These are phyloP conservation scores for Euplexia lucipara DNA, from an alignment of 2,888 invertebrate genomes.

Conservation along the genomic window DNA sequence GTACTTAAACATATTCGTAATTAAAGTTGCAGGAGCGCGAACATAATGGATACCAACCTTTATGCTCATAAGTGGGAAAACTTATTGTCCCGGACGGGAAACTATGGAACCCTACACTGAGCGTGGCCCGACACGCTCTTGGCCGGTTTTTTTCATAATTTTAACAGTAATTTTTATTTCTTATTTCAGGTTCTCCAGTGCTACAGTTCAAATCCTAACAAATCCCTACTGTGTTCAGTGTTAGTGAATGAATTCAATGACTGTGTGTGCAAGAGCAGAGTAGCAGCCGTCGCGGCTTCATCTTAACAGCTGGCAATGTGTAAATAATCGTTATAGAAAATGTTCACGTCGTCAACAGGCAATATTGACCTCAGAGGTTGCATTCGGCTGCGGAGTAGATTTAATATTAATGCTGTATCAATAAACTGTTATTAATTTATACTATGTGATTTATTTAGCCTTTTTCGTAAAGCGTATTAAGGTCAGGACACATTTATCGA, in stretches of 20 bases:
- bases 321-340: slow-evolving; percentile 70
- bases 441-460: slow-evolving; percentile 64
- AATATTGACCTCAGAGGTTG: slow-evolving; percentile 67
- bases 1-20: too few relatives aligned
- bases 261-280: slow-evolving; percentile 88
- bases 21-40: too few relatives aligned
- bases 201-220: slow-evolving; percentile 85
- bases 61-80: too few relatives aligned
- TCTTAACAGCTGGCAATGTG: slow-evolving; percentile 74
- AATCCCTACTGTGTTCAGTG: slow-evolving; percentile 86
- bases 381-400: slow-evolving; percentile 74
- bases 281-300: slow-evolving; percentile 82
- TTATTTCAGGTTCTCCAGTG: slow-evolving; percentile 85
- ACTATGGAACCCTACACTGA: too few relatives aligned
- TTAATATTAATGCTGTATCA: slow-evolving; percentile 86
- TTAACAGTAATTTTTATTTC: neutral
- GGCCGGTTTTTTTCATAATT: neutral
- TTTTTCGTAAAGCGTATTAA: slow-evolving; percentile 1
- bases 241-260: slow-evolving; percentile 89
- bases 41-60: too few relatives aligned
- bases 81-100: too few relatives aligned
- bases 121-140: too few relatives aligned
- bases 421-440: slow-evolving; percentile 88
- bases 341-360: slow-evolving; percentile 62
- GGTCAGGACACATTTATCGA: too few relatives aligned